Base-by-base conservation (phyloP, 2,888 invertebrate species). In the Caenorhabditis panamensis region DNA sequence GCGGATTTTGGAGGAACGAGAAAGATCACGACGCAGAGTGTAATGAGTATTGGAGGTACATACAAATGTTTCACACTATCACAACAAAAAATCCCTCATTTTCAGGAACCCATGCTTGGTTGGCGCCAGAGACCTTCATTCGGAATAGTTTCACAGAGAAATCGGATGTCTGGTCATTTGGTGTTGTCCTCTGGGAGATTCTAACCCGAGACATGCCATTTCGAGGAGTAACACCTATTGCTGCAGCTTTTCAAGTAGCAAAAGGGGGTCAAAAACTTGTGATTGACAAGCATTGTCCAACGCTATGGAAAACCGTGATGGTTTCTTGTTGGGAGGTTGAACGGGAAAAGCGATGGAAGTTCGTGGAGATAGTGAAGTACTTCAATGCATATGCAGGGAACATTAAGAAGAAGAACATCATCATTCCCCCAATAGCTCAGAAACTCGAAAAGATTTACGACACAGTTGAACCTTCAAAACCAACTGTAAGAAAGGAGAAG, bases 71-170 rank as follows among this genome's bases (percentile, higher is more conserved):
- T 36, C 77, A 87, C 28, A 66, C n/a, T n/a, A 82, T 47, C 47
- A 62, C 11, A 67, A 86, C n/a, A 85, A 87, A 11, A 20, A 18
- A 6, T 18, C 20, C 16, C 6, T 49, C 26, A 18, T 24, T 5
- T 13, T 11, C 28, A 11, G 97, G 97, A 44, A 98, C 98, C 0
- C 96, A 97, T 0, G 96, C 97, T 0, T 99, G 98, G 97, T 98
- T 99, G 97, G 97, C 98, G 0, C 99, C 99, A 0, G 99, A 99
- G 93, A 95, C 98, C n/a, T 97, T 99, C 85, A 31, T 6, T 9
- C 31, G 31, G 9, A 31, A 31, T 9, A 94, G 96, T 76, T 98
- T 96, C 91, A 96, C 96, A 0, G 97, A 98, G 91, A 95, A 96
- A 91, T 96, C 98, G 0, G 98, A 99, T 91, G 95, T 98, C 78